Base-by-base conservation (phyloP, 2,113 vertebrate genomes). In the Astur gentilis region DNA sequence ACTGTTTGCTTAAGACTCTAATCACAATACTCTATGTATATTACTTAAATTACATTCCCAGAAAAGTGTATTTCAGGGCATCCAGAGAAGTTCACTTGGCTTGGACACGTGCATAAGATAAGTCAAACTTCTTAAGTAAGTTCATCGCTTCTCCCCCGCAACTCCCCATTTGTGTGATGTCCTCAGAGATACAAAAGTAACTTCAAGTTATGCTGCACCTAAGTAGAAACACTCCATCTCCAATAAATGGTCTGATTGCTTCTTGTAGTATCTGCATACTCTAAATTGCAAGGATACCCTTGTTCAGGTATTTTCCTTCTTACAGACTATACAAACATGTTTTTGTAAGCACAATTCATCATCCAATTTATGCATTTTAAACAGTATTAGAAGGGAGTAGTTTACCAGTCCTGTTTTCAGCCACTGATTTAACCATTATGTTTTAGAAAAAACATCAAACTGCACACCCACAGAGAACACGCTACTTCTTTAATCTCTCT, bases 1-100 rank as follows among this genome's bases (percentile, higher is more conserved):
- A 83, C 17, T 69, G 19, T 7, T 65, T 77, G 31, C 44, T 75
- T 60, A 64, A 57, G 26, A 58, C 15, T 58, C 25, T 61, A 38
- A 87, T n/a, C 4, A 60, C 1, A 1, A 52, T 40, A 57, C 15
- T 65, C 36, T 6, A 11, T 2, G 5, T 3, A 2, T 13, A 54
- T 26, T 32, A 54, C 16, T 40, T 71, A 55, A 67, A 83, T 12
- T 60, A 65, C 21, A 52, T 71, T 52, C 27, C 27, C 75, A 85
- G 31, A 31, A 55, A 62, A 62, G 17, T 2, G 1, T 42, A 47
- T 40, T 45, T 87, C 69, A 78, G 38, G 31, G 47, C 5, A 32
- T 77, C 45, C 72, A 78, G 12, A 44, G 52, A 76, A 77, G n/a
- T 70, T 44, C 55, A 55, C 50, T 72, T 49, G 19, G 36, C 50